Evolutionary conservation across 2,797 vertebrate species (phyloP), one percentile per base, ranked within the genome.

Genomic region (Girardinus metallicus): DNA sequence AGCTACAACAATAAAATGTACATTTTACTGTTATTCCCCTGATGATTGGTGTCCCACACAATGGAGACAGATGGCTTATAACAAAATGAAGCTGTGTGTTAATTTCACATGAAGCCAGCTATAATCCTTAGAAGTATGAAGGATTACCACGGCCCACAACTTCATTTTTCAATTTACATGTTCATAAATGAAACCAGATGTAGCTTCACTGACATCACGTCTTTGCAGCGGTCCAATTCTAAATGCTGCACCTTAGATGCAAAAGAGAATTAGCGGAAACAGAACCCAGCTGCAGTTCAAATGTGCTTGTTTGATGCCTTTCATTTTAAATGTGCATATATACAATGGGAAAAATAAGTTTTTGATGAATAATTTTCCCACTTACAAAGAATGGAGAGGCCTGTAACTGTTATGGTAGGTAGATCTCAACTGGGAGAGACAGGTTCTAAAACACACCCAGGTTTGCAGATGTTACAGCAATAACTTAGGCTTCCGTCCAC

Each of bases 91-190:
- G 21, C 84, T 39, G 39, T 26, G 68, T 71, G 80, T 88, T 85
- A 18, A 62, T 83, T 78, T 80, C 73, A 66, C 31, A 88, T 60
- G 60, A 41, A 85, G 80, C 2, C 77, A 73, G 72, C 79, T 75
- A 29, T 83, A 88, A 89, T 86, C 82, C 80, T 55, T 78, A 49
- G 64, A 74, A 88, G 80, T 80, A 73, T 87, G 86, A 85, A 73
- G 72, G 79, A 89, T 90, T 85, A 84, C 80, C 83, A 72, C 83
- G 79, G 31, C 46, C 23, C 34, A 83, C 73, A 79, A 86, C 46
- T 68, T 31, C 81, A 86, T 90, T 83, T 85, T 86, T 83, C 26
- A 78, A 84, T 86, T 80, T 80, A 81, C 64, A 16, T 18, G 78
- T 70, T 72, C 44, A 76, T 74, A 64, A 89, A 81, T 85, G 47